Evolutionary conservation across 2,888 invertebrate species (phyloP).

Genomic region (Synergus itoensis): DNA sequence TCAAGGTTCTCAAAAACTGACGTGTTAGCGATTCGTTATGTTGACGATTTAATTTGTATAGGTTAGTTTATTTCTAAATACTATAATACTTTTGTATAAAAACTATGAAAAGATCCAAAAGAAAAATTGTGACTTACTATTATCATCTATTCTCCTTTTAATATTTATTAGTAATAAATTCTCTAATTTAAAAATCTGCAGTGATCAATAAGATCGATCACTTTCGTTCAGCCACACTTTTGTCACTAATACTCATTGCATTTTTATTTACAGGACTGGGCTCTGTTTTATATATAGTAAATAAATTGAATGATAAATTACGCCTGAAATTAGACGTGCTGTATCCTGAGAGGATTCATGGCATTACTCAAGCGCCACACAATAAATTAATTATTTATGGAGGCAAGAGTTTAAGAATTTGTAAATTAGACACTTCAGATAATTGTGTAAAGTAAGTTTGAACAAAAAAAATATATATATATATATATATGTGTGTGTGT

Average conservation of each 20-base stretch:
- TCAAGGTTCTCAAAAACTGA: slow-evolving; percentile 65
- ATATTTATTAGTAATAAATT: not conserved
- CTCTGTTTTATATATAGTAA: slow-evolving; percentile 59
- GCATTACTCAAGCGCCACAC: slow-evolving; percentile 62
- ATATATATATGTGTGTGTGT: too few species aligned
- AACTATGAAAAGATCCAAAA: not conserved
- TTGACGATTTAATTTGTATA: slow-evolving; percentile 64
- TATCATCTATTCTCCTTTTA: too few species aligned
- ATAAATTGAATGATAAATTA: slow-evolving; percentile 54
- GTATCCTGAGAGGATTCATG: slow-evolving; percentile 69
- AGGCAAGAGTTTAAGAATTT: slow-evolving; percentile 64
- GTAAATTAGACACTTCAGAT: slow-evolving; percentile 53
- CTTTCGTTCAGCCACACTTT: not conserved
- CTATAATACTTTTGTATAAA: slow-evolving; percentile 26
- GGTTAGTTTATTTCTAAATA: slow-evolving; percentile 61
- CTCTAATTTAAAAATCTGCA: not conserved
- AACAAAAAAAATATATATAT: slow-evolving; percentile 17
- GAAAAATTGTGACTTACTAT: not conserved
- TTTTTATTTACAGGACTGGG: slow-evolving; percentile 68
- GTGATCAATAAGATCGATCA: not conserved
- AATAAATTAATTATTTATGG: slow-evolving; percentile 70
- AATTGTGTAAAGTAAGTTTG: slow-evolving; percentile 58
- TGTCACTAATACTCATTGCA: slow-evolving; percentile 28
- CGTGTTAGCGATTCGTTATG: slow-evolving; percentile 67
- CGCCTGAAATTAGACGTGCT: slow-evolving; percentile 60